Evolutionary conservation across 2,797 vertebrate genomes (phyloP).

Genomic region (Enteromius argenteus): DNA sequence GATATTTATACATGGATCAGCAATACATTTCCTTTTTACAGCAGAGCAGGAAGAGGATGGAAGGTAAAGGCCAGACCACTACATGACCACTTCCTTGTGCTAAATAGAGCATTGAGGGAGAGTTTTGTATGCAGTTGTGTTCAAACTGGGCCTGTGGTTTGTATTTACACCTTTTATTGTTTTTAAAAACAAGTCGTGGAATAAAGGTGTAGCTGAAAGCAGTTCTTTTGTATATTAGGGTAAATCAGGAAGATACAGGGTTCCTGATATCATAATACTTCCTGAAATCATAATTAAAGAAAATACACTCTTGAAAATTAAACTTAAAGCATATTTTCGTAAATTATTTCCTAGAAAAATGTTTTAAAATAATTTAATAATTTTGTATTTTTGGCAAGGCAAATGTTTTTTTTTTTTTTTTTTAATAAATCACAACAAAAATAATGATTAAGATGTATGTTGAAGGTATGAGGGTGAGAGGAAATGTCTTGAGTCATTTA

Average conservation of each 20-base stretch:
- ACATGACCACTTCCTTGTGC: slow-evolving; percentile 28
- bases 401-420: not conserved
- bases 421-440: not conserved
- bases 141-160: not conserved
- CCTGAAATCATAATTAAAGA: not conserved
- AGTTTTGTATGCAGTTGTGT: slow-evolving; percentile 14
- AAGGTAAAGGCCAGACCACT: slow-evolving; percentile 80
- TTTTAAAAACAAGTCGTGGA: not conserved
- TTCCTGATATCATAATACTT: not conserved
- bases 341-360: not conserved
- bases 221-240: not conserved
- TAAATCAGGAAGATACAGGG: not conserved
- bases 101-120: not conserved
- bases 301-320: not conserved
- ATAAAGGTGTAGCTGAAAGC: not conserved
- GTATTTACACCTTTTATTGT: not conserved
- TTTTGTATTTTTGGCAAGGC: not conserved
- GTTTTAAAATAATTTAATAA: not conserved
- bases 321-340: not conserved
- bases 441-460: not conserved
- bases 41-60: slow-evolving; percentile 94
- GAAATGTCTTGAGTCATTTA: not conserved
- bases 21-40: slow-evolving; percentile 95
- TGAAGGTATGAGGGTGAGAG: not conserved
- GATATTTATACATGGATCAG: slow-evolving; percentile 99